These are phyloP conservation scores for Aleiodes sp. DNA, from an alignment of 1,140 invertebrate species.

Conservation along the genomic window DNA sequence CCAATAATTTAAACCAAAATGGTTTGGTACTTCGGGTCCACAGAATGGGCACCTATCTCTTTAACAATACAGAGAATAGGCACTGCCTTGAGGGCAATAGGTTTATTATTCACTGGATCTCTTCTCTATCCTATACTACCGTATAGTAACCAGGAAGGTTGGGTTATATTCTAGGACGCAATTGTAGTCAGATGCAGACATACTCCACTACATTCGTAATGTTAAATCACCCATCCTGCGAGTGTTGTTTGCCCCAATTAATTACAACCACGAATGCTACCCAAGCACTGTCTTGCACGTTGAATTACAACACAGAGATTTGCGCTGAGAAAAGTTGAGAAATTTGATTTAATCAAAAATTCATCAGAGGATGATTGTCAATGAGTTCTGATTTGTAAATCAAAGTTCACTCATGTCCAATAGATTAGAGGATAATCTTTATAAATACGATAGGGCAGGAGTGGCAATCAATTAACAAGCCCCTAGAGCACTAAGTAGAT, in stretches of 20 bases:
- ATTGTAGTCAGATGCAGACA: constrained; percentile 53
- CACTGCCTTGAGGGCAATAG: constrained; percentile 46
- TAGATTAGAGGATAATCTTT: too few relatives aligned
- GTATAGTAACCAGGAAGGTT: constrained; percentile 8
- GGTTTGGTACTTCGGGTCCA: too few relatives aligned
- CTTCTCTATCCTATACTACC: not conserved
- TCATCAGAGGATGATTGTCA: too few relatives aligned
- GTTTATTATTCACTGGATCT: constrained; percentile 51
- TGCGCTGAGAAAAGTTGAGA: too few relatives aligned
- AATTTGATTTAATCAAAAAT: too few relatives aligned
- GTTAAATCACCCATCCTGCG: constrained; percentile 44
- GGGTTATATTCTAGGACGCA: constrained; percentile 18
- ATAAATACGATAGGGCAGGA: too few relatives aligned
- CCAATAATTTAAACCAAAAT: too few relatives aligned
- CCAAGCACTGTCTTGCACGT: not conserved
- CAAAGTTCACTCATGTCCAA: too few relatives aligned
- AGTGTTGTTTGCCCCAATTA: constrained; percentile 20
- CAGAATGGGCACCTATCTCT: not conserved
- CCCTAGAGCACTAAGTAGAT: not conserved
- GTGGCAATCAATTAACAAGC: too few relatives aligned
- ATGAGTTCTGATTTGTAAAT: too few relatives aligned
- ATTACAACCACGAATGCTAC: not conserved
- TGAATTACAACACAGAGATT: constrained; percentile 38
- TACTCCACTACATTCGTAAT: constrained; percentile 41
- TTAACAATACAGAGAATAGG: constrained; percentile 26